Evolutionary conservation across 2,888 invertebrate species (phyloP), one percentile per base, ranked within the genome.

Genomic region (Diaphora mendica): DNA sequence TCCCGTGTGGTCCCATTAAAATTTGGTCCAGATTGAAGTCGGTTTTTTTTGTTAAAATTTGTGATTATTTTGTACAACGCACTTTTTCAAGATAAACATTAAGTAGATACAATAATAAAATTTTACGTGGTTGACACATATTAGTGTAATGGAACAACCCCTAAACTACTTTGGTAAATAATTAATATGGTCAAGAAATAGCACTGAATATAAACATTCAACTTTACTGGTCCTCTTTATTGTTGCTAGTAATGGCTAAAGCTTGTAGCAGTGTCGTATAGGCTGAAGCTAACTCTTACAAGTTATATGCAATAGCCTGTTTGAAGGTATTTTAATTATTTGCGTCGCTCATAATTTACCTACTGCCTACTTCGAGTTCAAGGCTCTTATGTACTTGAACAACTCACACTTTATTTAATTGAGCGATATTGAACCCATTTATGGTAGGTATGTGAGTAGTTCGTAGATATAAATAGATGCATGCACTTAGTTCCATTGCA

Each of bases 231-330:
- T 79, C 81, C 86, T 88, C 88, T 91, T 90, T 89, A 84, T 82
- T 83, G 85, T 83, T 81, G 83, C 82, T 87, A 90, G 94, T 96
- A 96, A 96, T 96, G 96, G 95, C 90, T 86, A 93, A 96, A 96
- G 89, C 96, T 89, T 96, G 96, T 93, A 89, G 88, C 91, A 88
- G 87, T 89, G 89, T 90, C 86, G 82, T 85, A 48, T 77, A 75
- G 68, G 83, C 82, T 82, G 81, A 89, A 87, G 83, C 85, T 83
- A 87, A 89, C 90, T 88, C 90, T 91, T 89, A 90, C 85, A 82
- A 85, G 83, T 86, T 87, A 86, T 87, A 88, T 84, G 86, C 84
- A 85, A 90, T 88, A 79, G 85, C 87, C 85, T 82, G 86, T 88
- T 90, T 88, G 87, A 90, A 88, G 86, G 85, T 85, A 88, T 90